These are phyloP conservation scores for Gallinago stenura DNA, from an alignment of 2,797 vertebrate genomes.

Conservation along the genomic window DNA sequence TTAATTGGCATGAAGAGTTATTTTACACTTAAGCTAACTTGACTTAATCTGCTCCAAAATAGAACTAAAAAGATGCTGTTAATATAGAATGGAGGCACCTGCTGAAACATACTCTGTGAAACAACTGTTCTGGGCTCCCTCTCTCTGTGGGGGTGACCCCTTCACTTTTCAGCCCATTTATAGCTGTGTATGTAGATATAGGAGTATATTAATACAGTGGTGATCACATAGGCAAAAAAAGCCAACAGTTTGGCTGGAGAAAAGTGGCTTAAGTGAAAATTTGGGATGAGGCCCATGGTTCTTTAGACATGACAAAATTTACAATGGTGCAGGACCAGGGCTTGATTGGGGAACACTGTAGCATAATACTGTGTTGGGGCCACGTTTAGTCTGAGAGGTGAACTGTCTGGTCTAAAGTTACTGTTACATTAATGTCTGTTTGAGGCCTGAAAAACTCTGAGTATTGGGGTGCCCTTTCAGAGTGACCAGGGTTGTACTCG, in stretches of 20 bases:
- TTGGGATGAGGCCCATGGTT: not conserved
- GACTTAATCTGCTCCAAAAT: not conserved
- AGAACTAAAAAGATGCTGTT: fast-evolving
- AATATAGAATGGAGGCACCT: not conserved
- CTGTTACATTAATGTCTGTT: fast-evolving
- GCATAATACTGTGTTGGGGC: fast-evolving
- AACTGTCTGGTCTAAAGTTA: not conserved
- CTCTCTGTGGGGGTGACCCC: fast-evolving
- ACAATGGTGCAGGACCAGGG: not conserved
- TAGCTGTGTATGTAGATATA: not conserved
- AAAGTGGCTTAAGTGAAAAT: not conserved
- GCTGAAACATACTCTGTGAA: not conserved
- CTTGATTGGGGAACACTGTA: not conserved
- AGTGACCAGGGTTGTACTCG: fast-evolving
- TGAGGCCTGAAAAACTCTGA: not conserved
- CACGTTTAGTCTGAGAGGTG: not conserved
- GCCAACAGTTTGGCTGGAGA: not conserved
- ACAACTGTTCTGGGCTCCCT: not conserved
- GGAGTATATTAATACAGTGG: fast-evolving
- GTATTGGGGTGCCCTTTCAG: not conserved
- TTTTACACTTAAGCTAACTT: not conserved
- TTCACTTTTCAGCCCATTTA: not conserved
- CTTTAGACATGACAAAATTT: not conserved
- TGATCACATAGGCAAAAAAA: fast-evolving
- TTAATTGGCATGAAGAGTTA: not conserved